Base-by-base conservation (phyloP, 2,888 invertebrate genomes). In the Pterostichus madidus region DNA sequence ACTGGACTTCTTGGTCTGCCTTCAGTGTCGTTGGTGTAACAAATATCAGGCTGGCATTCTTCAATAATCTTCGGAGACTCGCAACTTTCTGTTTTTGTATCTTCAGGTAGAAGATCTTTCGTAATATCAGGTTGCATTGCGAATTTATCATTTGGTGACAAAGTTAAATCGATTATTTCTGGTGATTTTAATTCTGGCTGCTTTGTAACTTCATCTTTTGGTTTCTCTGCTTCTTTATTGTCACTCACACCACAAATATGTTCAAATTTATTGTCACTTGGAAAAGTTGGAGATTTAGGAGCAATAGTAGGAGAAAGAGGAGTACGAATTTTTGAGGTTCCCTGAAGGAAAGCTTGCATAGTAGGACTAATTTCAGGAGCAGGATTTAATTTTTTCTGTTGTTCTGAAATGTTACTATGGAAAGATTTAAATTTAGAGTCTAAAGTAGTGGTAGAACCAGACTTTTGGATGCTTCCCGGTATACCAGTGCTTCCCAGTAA, bases 361-460 rank as follows among this genome's bases (percentile, higher is more conserved):
- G 93, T 92, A 0, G 94, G 92, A 87, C 93, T 94, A 11, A 94
- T 93, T 75, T 93, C 93, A 0, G 94, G 92, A 0, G 96, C 95
- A 0, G 96, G 96, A 88, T 96, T 95, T 53, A 97, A 89, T 85
- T 97, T 90, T 87, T 97, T 97, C 87, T 97, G 97, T 87, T 96
- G 96, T 88, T 97, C 97, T 0, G 96, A 95, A 84, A 97, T 97
- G 86, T 94, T 95, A 46, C 95, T 95, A 85, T 96, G 94, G 87
- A 97, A 95, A 84, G 94, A 95, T 90, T 96, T 94, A 83, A 97
- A 93, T 88, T 95, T 96, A 5, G 95, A 96, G 88, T 97, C 97
- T 52, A 97, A 92, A 84, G 95, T 95, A 0, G 96, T 95, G 5
- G 96, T 94, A 80, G 96, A 96, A 79, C 95, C 96, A 0, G 96